These are phyloP conservation scores for Brachynemurus nebulosus DNA, from an alignment of 2,888 invertebrate genomes.

Conservation along the genomic window DNA sequence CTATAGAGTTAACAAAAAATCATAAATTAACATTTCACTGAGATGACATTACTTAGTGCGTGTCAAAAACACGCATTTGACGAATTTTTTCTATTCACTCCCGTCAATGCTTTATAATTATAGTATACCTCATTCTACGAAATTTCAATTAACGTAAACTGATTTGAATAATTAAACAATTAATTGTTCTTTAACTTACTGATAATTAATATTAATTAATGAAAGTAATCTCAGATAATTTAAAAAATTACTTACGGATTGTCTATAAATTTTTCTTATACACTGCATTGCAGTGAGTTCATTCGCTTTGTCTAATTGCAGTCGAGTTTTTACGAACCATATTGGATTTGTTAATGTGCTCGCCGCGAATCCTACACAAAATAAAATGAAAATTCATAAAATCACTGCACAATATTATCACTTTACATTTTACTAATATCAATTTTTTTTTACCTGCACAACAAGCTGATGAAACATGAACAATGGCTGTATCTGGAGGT, in stretches of 20 bases:
- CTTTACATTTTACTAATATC: conserved; percentile 1
- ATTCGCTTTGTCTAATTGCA: conserved; percentile 78
- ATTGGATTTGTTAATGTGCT: conserved; percentile 96
- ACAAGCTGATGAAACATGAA: conserved; percentile 88
- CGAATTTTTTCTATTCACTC: too few species aligned
- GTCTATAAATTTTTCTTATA: conserved; percentile 67
- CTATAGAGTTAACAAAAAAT: too few species aligned
- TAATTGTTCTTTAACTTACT: too few species aligned
- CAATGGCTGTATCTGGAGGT: conserved; percentile 75
- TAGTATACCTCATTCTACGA: too few species aligned
- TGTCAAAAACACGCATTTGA: too few species aligned
- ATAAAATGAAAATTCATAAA: conserved; percentile 12
- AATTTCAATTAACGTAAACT: too few species aligned
- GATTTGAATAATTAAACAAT: too few species aligned
- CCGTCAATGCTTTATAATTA: too few species aligned
- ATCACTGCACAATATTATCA: background rate
- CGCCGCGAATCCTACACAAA: conserved; percentile 72
- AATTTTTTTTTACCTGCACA: conserved; percentile 51
- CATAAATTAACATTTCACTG: too few species aligned
- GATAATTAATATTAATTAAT: too few species aligned
- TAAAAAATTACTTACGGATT: conserved; percentile 42
- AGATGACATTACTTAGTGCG: too few species aligned
- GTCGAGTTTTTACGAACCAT: conserved; percentile 97
- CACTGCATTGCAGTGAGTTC: conserved; percentile 65
- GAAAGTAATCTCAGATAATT: too few species aligned